Conservation (phyloP, 2,888 invertebrate species). For the Lacanobia oleracea region DNA sequence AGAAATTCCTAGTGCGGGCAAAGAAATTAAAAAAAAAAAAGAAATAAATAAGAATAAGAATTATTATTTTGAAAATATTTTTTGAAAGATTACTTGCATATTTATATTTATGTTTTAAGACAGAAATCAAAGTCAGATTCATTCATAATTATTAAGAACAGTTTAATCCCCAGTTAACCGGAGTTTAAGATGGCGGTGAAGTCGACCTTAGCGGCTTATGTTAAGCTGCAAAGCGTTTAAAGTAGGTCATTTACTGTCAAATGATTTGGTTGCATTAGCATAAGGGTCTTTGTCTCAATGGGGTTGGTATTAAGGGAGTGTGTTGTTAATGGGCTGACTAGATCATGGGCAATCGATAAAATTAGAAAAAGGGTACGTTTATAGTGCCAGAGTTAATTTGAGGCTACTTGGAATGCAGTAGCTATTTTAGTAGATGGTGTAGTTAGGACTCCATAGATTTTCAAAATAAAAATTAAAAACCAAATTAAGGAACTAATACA, state of each 20-base stretch:
- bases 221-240: slow-evolving; percentile 70
- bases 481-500: slow-evolving; percentile 35
- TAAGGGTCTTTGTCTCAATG: slow-evolving; percentile 78
- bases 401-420: neutral
- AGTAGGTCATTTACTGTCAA: slow-evolving; percentile 82
- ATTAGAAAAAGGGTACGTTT: slow-evolving; percentile 23
- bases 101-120: too few species aligned
- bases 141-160: neutral
- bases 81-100: too few species aligned
- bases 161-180: slow-evolving; percentile 48
- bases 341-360: slow-evolving; percentile 64
- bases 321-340: slow-evolving; percentile 74
- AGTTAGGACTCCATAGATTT: neutral
- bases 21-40: too few species aligned
- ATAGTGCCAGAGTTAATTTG: neutral
- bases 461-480: slow-evolving; percentile 18
- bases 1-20: too few species aligned
- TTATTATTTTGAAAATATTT: too few species aligned
- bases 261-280: slow-evolving; percentile 83
- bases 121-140: too few species aligned
- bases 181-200: slow-evolving; percentile 57
- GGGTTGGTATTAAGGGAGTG: slow-evolving; percentile 73
- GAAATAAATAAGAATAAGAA: too few species aligned
- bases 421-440: neutral
- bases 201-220: slow-evolving; percentile 67